Base-by-base conservation (phyloP, 1,140 invertebrate genomes). In the Drosophila neocordata region DNA sequence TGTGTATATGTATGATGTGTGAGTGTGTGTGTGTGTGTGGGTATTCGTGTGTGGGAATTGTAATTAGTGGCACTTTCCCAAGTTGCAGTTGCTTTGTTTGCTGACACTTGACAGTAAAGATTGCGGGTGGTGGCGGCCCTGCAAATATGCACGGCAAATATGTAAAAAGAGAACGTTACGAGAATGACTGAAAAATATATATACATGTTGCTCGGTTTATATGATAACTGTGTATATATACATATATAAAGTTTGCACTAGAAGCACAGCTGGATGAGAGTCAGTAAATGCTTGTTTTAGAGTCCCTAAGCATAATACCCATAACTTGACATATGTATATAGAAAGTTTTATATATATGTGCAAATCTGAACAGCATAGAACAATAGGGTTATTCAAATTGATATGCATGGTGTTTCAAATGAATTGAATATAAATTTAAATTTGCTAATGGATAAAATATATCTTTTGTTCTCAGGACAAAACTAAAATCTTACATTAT, bases 51-150 rank as follows among this genome's bases (percentile, higher is more conserved):
- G 58, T 77, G 74, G 69, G 81, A 85, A 85, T 88, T 85, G 81
- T 85, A 85, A 85, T 85, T 85, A 88, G 81, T 88, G 81, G 83
- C 83, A 78, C 83, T 85, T 88, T 82, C 83, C 83, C 83, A 87
- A 78, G 68, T 87, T 56, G 20, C 20, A 56, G 53, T 44, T 57
- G 64, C 83, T 78, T 82, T 85, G 83, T 88, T 85, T 88, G 83
- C 78, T 62, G 79, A 78, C 78, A 85, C 78, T 88, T 80, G 78
- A 77, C 74, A 57, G 69, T 72, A 34, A 82, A 38, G 70, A 75
- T 77, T 83, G 74, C 56, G 79, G 75, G 20, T 55, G 61, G 61
- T 61, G 61, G 61, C 59, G 35, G 67, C 67, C 68, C 57, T 59
- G 68, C 53, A 68, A 71, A 59, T 84, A 72, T 73, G 65, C 68